phyloP scores from a whole-genome alignment of 2,113 vertebrate species.

The Eulemur rufifrons region DNA sequence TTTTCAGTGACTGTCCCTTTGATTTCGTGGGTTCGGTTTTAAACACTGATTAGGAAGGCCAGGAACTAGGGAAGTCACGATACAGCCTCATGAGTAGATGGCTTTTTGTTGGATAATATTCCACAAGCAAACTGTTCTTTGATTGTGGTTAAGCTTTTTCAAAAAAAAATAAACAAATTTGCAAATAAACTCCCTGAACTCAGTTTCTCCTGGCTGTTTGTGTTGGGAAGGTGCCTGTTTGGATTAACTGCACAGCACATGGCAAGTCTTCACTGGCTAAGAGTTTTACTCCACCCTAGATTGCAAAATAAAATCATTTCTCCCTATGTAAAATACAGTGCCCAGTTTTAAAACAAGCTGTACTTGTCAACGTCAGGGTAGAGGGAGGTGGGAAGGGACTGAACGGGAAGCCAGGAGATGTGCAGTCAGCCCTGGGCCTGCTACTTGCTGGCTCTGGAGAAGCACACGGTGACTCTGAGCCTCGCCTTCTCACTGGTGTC shows the following conservation, averaged over 20 bases:
- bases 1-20: slow-evolving; percentile 68
- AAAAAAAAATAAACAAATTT: neutral
- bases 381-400: neutral
- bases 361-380: neutral
- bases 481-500: neutral
- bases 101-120: slow-evolving; percentile 68
- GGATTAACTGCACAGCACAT: slow-evolving; percentile 55
- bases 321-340: neutral
- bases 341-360: neutral
- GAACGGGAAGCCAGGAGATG: neutral
- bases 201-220: slow-evolving; percentile 62
- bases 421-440: rapidly evolving
- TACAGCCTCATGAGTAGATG: neutral
- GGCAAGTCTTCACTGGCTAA: slow-evolving; percentile 39
- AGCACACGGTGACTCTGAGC: rapidly evolving
- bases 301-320: neutral
- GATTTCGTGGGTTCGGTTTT: slow-evolving; percentile 66
- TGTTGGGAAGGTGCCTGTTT: neutral
- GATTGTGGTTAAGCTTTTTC: neutral
- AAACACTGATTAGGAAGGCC: slow-evolving; percentile 64
- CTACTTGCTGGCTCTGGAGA: neutral
- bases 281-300: neutral
- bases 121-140: slow-evolving; percentile 64
- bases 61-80: slow-evolving; percentile 64
- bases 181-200: slow-evolving; percentile 49